These are phyloP conservation scores for Amphibalanus amphitrite DNA, from an alignment of 1,140 invertebrate genomes.

Conservation along the genomic window DNA sequence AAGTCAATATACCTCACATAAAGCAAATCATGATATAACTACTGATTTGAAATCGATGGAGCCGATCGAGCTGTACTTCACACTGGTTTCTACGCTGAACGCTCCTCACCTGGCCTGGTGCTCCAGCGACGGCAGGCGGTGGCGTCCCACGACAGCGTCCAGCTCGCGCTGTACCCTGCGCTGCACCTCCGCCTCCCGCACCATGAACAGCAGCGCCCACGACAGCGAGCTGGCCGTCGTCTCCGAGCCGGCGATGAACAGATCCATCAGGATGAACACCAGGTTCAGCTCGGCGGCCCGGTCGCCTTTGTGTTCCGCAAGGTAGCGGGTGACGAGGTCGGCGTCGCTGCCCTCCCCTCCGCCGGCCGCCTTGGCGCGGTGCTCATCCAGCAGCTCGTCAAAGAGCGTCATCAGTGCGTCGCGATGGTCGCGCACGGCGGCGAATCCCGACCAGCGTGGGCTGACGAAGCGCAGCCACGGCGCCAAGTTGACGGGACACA, in stretches of 20 bases:
- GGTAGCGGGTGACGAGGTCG: slow-evolving; percentile 53
- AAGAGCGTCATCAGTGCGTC: neutral
- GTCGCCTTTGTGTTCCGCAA: slow-evolving; percentile 63
- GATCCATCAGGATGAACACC: slow-evolving; percentile 72
- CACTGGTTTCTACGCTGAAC: too few relatives aligned
- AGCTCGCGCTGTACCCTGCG: slow-evolving; percentile 68
- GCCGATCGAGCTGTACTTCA: too few relatives aligned
- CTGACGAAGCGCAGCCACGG: neutral
- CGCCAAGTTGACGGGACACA: neutral
- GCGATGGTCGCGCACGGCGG: neutral
- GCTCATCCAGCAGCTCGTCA: neutral
- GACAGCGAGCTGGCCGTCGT: slow-evolving; percentile 77
- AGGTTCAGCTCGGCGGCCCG: slow-evolving; percentile 65
- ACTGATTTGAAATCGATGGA: too few relatives aligned
- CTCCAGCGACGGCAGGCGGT: slow-evolving; percentile 56
- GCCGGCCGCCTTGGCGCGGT: slow-evolving; percentile 24
- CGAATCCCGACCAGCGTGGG: neutral
- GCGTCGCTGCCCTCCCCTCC: slow-evolving; percentile 47
- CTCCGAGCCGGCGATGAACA: slow-evolving; percentile 86
- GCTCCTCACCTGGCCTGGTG: slow-evolving; percentile 36
- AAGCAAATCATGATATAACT: too few relatives aligned
- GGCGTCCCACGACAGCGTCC: slow-evolving; percentile 63
- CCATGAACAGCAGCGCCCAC: slow-evolving; percentile 74
- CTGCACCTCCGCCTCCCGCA: slow-evolving; percentile 68
- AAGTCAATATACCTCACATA: too few relatives aligned